Percentiles rank a stretch among this genome's conserved stretches.
Evolutionary conservation across 2,888 invertebrate genomes (phyloP).

Genomic region (Netelia melanura): DNA sequence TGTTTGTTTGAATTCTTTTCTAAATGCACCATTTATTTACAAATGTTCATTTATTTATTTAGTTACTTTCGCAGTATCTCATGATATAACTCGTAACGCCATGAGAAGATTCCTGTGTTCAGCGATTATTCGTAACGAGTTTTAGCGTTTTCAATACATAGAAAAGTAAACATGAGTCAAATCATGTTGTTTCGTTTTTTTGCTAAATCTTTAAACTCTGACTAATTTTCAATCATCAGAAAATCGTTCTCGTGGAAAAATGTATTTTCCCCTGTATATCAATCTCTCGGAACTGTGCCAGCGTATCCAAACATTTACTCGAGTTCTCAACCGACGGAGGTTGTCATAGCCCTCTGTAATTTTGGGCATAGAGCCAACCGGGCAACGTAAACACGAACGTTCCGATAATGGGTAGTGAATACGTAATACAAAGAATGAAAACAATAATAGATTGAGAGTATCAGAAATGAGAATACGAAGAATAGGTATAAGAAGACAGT

Average conservation of each 20-base stretch:
- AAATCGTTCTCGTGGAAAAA: not conserved
- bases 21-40: not conserved
- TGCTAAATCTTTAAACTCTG: not conserved
- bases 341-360: not conserved
- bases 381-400: not conserved
- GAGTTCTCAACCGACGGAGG: not conserved
- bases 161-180: not conserved
- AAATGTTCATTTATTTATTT: no score
- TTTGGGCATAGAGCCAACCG: not conserved
- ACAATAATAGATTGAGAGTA: constrained; percentile 3
- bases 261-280: not conserved
- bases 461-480: constrained; percentile 8
- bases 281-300: not conserved
- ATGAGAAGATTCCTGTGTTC: no score
- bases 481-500: constrained; percentile 14
- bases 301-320: not conserved
- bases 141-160: no score
- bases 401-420: not conserved
- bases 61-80: no score
- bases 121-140: no score
- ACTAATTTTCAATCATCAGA: not conserved
- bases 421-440: not conserved
- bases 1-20: not conserved
- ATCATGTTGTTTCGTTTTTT: not conserved
- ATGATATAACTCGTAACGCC: no score